Evolutionary conservation across 2,113 vertebrate genomes (phyloP).

Genomic region (Struthidea cinerea): DNA sequence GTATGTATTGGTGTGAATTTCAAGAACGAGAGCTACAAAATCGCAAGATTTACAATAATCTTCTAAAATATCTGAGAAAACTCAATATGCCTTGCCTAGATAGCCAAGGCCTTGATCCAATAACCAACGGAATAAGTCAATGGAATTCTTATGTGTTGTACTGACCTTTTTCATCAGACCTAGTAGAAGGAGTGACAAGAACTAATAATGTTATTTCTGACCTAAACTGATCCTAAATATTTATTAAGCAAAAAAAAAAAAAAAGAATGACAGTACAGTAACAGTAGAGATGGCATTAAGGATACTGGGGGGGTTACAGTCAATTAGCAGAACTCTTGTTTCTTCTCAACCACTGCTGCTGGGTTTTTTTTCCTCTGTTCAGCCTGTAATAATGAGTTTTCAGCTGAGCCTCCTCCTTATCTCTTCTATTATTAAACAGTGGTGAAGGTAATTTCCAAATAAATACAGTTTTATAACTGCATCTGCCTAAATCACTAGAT

Average conservation of each 20-base stretch:
- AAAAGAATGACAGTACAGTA: neutral
- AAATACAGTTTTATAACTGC: neutral
- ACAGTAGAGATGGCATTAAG: neutral
- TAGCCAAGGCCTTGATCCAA: neutral
- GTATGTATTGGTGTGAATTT: neutral
- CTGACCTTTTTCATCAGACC: neutral
- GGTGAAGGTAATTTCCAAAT: neutral
- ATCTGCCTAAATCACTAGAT: neutral
- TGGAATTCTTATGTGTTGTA: neutral
- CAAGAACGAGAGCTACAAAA: neutral
- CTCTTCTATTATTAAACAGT: neutral
- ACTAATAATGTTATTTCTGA: neutral
- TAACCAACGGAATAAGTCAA: neutral
- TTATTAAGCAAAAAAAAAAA: neutral
- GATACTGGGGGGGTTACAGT: neutral
- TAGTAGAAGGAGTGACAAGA: neutral
- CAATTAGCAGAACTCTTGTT: neutral
- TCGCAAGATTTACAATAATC: fast-evolving
- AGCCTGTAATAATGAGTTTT: neutral
- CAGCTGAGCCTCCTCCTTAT: neutral
- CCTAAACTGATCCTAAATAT: neutral
- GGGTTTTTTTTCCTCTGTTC: neutral
- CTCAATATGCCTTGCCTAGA: neutral
- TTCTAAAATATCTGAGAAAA: neutral
- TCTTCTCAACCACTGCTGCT: neutral